Percentiles rank a stretch among this genome's conserved stretches.
Evolutionary conservation across 2,888 invertebrate species (phyloP).

Genomic region (Lasioglossum pauxillum): DNA sequence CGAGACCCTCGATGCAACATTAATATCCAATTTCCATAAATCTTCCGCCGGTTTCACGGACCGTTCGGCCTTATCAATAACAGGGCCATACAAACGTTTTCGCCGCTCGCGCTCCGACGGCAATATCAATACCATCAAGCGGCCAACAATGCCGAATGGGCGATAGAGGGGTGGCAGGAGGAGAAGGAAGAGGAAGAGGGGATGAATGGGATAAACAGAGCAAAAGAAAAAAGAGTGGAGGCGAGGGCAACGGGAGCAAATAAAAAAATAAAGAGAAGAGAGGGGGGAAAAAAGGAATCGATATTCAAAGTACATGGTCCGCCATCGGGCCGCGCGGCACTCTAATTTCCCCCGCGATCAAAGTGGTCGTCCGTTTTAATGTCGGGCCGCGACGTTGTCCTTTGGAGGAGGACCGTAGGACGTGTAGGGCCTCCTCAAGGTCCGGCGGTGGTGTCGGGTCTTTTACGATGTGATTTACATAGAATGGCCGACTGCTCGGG

Average conservation of each 20-base stretch:
- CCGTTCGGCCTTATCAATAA: constrained; percentile 44
- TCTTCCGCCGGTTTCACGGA: constrained; percentile 25
- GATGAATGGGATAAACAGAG: background rate
- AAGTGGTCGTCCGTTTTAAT: constrained; percentile 66
- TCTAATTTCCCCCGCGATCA: constrained; percentile 62
- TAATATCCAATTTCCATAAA: constrained; percentile 54
- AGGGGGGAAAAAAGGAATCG: constrained; percentile 36
- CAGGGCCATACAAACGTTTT: constrained; percentile 33
- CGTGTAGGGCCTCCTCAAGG: constrained; percentile 63
- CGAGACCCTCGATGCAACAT: constrained; percentile 31
- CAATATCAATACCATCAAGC: constrained; percentile 52
- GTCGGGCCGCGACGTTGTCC: constrained; percentile 62
- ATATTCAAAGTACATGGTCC: constrained; percentile 44
- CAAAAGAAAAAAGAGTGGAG: background rate
- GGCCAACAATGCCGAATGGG: constrained; percentile 49
- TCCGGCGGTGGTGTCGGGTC: constrained; percentile 76
- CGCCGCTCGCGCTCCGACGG: constrained; percentile 25
- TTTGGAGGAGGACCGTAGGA: constrained; percentile 49
- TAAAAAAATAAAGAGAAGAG: constrained; percentile 1
- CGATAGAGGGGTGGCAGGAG: constrained; percentile 17
- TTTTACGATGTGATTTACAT: constrained; percentile 82
- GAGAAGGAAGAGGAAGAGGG: background rate
- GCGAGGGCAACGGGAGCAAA: background rate
- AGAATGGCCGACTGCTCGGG: constrained; percentile 77
- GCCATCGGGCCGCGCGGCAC: constrained; percentile 38